These are phyloP conservation scores for Poecilia gillii DNA, from an alignment of 2,797 vertebrate species.

Conservation along the genomic window DNA sequence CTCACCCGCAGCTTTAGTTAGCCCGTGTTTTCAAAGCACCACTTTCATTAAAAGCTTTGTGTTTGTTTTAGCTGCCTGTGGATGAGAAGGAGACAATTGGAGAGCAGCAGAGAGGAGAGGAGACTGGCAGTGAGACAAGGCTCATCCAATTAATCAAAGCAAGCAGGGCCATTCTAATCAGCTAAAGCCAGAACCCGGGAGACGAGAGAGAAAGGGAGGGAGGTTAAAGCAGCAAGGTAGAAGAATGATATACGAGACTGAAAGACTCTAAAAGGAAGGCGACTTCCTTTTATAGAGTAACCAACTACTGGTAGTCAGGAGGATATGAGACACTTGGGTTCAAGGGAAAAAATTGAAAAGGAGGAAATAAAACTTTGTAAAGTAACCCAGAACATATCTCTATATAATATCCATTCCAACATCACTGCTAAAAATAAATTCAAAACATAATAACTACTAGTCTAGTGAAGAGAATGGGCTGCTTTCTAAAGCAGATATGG, in stretches of 20 bases:
- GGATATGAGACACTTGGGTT: not conserved
- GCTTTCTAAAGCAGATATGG: not conserved
- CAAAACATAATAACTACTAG: not conserved
- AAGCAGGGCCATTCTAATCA: constrained; percentile 69
- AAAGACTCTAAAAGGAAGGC: constrained; percentile 18
- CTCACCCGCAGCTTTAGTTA: constrained; percentile 26
- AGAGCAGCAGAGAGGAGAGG: constrained; percentile 11
- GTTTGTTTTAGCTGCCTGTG: constrained; percentile 41
- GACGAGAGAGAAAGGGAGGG: constrained; percentile 18
- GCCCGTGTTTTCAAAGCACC: constrained; percentile 23
- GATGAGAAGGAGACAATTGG: constrained; percentile 13
- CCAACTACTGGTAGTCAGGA: too few species aligned
- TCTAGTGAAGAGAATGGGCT: not conserved
- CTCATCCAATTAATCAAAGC: constrained; percentile 74
- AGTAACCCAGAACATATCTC: not conserved
- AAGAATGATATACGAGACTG: constrained; percentile 21
- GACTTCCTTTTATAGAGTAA: not conserved
- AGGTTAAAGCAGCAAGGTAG: constrained; percentile 39
- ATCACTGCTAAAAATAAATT: not conserved
- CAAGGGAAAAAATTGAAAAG: not conserved
- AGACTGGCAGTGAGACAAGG: constrained; percentile 50
- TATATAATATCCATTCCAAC: not conserved
- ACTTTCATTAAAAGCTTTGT: constrained; percentile 31
- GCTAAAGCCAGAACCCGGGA: constrained; percentile 47
- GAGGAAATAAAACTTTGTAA: not conserved